phyloP scores from a whole-genome alignment of 2,888 invertebrate genomes.

The Apotomis capreana region DNA sequence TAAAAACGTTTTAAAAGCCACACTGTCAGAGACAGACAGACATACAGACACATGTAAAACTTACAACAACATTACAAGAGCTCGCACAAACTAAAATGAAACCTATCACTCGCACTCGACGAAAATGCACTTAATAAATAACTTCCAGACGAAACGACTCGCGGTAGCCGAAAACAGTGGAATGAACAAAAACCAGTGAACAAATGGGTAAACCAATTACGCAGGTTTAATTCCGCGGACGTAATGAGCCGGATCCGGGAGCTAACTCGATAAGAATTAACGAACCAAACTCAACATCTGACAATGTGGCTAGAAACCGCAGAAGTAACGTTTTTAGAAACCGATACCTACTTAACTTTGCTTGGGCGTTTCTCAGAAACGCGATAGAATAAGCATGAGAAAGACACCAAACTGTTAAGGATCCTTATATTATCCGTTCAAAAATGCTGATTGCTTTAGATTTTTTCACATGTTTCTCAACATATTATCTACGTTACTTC shows the following conservation, averaged over 20 bases:
- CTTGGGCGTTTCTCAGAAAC: neutral
- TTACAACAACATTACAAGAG: too few species aligned
- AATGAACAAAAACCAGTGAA: slow-evolving; percentile 27
- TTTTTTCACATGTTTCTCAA: too few species aligned
- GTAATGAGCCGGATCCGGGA: slow-evolving; percentile 30
- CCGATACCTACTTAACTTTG: too few species aligned
- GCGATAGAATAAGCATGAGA: neutral
- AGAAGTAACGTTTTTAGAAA: neutral
- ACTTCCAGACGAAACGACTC: neutral
- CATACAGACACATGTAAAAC: too few species aligned
- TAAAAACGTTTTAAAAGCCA: too few species aligned
- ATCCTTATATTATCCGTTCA: too few species aligned
- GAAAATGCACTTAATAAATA: too few species aligned
- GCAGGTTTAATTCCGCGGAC: slow-evolving; percentile 32
- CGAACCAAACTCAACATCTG: neutral
- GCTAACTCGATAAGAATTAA: slow-evolving; percentile 13
- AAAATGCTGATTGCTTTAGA: too few species aligned
- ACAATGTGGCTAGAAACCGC: neutral
- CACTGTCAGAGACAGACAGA: too few species aligned
- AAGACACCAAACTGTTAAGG: neutral
- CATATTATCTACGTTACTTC: too few species aligned
- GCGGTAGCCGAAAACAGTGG: neutral
- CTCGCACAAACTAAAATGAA: too few species aligned
- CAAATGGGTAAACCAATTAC: slow-evolving; percentile 32
- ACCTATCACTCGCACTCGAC: too few species aligned